A percentile compares a stretch with the other conserved stretches of the same genome.
Conservation (phyloP, 2,797 vertebrate genomes). For the Dicrostonyx torquatus region DNA sequence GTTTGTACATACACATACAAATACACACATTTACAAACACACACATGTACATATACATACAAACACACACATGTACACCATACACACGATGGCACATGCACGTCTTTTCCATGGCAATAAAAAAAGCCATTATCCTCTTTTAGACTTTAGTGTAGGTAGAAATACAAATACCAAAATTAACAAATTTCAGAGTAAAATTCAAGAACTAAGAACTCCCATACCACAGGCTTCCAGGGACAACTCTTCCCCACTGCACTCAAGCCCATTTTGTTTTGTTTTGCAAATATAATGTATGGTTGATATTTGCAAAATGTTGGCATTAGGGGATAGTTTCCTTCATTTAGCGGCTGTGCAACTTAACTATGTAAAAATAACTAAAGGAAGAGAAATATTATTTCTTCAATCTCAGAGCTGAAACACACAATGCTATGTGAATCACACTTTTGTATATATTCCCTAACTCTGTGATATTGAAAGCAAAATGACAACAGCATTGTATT, state of each 20-base stretch:
- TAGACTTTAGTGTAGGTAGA: neutral
- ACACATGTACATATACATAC: neutral
- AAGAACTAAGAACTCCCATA: neutral
- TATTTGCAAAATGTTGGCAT: neutral
- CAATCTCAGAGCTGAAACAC: neutral
- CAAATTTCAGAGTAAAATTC: constrained; percentile 10
- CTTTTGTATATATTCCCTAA: neutral
- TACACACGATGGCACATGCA: neutral
- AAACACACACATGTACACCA: too few relatives aligned
- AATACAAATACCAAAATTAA: constrained; percentile 10
- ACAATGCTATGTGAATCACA: neutral
- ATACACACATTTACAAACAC: neutral
- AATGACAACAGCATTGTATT: neutral
- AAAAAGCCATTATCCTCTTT: neutral
- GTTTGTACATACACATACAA: too few relatives aligned
- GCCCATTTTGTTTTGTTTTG: neutral
- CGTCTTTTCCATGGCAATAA: neutral
- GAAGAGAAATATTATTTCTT: neutral
- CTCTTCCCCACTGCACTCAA: neutral
- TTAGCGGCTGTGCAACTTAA: neutral
- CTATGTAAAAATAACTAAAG: neutral
- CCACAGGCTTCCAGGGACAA: neutral
- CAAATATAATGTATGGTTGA: neutral
- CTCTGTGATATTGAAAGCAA: neutral
- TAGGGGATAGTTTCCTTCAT: neutral